Evolutionary conservation across 2,888 invertebrate genomes (phyloP), one percentile per base, ranked within the genome.

Genomic region (Agrotis ipsilon): DNA sequence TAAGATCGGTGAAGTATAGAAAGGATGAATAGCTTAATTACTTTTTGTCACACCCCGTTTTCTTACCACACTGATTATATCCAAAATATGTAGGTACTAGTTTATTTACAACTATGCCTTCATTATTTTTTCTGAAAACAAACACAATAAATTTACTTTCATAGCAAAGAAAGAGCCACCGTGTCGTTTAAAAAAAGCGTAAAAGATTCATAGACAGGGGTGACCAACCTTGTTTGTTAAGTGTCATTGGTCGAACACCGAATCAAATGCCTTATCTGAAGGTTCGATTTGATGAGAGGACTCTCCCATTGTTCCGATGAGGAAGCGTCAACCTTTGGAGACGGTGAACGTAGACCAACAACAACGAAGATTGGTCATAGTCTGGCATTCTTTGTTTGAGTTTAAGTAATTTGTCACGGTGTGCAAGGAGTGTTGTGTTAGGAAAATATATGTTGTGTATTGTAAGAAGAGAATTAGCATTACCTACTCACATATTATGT

Each of bases 261-360:
- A 48, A 85, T 74, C 81, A 60, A 85, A 83, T 83, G 73, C 66
- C 14, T 57, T 63, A 21, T 39, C 39, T 39, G 86, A 87, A 86
- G 88, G 86, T 83, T 80, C 69, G 63, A 79, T 89, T 89, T 88
- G 83, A 87, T 87, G 88, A 88, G 87, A 88, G 80, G 87, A 86
- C 80, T 83, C 60, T 70, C 21, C 80, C 71, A 91, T 92, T 91
- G 91, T 92, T 84, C 78, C 65, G 72, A 63, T 43, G n/a, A 84
- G 84, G 84, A 85, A 85, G 65, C 73, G 75, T 63, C 71, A 85
- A 81, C 81, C 83, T 85, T 83, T 81, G 62, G 51, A 81, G 66
- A 64, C 61, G 57, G 73, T 68, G 67, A 68, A 66, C 68, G 67
- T 75, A 79, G 55, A 72, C 43, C 7, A 59, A 72, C 67, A 67